Base-by-base conservation (phyloP, 2,797 vertebrate genomes). In the Artibeus lituratus region DNA sequence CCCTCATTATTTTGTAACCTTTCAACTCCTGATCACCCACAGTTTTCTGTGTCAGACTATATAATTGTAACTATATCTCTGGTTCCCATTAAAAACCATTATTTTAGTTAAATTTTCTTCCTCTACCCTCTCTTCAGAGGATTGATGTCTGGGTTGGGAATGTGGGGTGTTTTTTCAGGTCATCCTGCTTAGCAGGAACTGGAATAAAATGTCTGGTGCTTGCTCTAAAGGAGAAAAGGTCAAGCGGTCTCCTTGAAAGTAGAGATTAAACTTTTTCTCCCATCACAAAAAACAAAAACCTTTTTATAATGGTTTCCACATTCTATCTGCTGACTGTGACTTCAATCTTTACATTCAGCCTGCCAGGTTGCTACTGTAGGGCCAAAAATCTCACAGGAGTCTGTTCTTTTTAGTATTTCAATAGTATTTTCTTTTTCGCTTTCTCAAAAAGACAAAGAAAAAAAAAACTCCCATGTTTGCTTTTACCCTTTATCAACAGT, bases 151-250 rank as follows among this genome's bases (percentile, higher is more conserved):
- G 11, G 26, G 77, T 83, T 69, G 95, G 57, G 49, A 96, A 78
- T 39, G 26, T 67, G 82, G 69, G 53, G 42, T 89, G 9, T 77
- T 70, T 59, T 69, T 77, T 80, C 51, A 95, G 55, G 72, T 73
- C 14, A 51, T 80, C 73, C 55, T 96, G 62, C 26, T 1, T 35
- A 80, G 42, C 26, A 57, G 55, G 59, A 93, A 83, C 44, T 82
- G 67, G 78, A 92, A 92, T 94, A 78, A 93, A 89, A 35, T 76
- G 37, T 84, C 84, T 77, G 73, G 42, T 94, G 83, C 15, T 95
- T 87, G 80, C 49, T 89, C 18, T 18, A 69, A 53, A 74, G 91
- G 35, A 83, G 90, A 77, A 83, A 91, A 82, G 81, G 29, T 90
- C n/a, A 94, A 82, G 69, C 72, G 67, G 49, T 62, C 32, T 86